phyloP scores from a whole-genome alignment of 2,113 vertebrate species.

The Dicaeum eximium region DNA sequence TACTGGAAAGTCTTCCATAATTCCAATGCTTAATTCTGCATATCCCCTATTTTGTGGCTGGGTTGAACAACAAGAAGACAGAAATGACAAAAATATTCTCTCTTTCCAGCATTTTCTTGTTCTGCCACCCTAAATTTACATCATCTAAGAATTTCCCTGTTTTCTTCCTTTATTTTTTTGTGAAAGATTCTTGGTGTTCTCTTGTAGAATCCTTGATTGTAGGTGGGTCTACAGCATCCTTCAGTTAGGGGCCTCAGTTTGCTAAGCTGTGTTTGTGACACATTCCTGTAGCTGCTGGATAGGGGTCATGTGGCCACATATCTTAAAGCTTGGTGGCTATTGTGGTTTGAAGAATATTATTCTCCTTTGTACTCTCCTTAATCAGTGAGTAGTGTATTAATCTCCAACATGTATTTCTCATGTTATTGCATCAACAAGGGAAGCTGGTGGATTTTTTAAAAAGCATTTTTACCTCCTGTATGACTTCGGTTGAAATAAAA shows the following conservation, averaged over 20 bases:
- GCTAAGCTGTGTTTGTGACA: background rate
- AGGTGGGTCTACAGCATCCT: background rate
- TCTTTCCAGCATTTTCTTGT: background rate
- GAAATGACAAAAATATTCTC: background rate
- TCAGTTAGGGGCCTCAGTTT: background rate
- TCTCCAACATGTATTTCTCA: background rate
- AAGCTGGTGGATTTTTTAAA: background rate
- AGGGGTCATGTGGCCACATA: accelerated
- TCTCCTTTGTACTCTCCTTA: background rate
- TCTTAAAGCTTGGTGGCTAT: background rate
- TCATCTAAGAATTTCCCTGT: background rate
- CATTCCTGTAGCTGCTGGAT: background rate
- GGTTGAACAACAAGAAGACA: background rate
- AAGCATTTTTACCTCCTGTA: background rate
- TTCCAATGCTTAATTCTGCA: background rate
- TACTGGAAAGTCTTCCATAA: background rate
- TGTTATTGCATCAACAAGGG: background rate
- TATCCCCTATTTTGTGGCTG: background rate
- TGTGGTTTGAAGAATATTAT: background rate
- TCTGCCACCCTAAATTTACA: background rate
- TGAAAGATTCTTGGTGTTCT: background rate
- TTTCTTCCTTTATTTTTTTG: background rate
- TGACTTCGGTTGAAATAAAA: background rate
- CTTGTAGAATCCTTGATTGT: background rate
- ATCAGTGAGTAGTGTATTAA: background rate